phyloP scores from a whole-genome alignment of 2,888 invertebrate genomes.

The Euproctis similis region DNA sequence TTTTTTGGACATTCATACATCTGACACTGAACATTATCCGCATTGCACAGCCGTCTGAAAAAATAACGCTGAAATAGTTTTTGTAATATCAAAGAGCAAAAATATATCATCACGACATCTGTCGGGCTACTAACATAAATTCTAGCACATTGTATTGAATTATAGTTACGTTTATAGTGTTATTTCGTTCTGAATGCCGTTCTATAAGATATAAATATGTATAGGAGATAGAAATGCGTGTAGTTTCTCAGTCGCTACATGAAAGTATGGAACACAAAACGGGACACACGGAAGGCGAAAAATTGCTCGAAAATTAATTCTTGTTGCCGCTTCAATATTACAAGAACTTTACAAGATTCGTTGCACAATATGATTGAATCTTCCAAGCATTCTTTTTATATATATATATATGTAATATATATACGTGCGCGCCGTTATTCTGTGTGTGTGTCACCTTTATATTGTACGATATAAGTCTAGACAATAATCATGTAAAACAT shows the following conservation, averaged over 20 bases:
- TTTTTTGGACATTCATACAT: conserved; percentile 68
- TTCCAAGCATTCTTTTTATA: conserved; percentile 76
- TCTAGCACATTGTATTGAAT: conserved; percentile 30
- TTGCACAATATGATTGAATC: conserved; percentile 74
- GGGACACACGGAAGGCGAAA: conserved; percentile 68
- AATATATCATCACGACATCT: conserved; percentile 15
- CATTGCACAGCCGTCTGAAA: conserved; percentile 72
- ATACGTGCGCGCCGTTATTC: conserved; percentile 52
- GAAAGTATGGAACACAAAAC: conserved; percentile 54
- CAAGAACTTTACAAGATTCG: conserved; percentile 75
- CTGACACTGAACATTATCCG: conserved; percentile 66
- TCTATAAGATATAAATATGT: conserved; percentile 11
- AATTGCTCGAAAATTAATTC: conserved; percentile 63
- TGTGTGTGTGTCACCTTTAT: conserved; percentile 73
- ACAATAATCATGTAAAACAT: too few relatives aligned
- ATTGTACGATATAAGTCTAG: conserved; percentile 58
- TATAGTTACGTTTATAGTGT: conserved; percentile 20
- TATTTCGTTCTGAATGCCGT: conserved; percentile 12
- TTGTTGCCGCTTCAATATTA: conserved; percentile 74
- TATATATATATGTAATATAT: too few relatives aligned
- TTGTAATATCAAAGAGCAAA: conserved; percentile 75
- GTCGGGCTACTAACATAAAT: conserved; percentile 8
- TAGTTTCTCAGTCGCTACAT: conserved; percentile 63
- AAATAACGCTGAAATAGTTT: conserved; percentile 64
- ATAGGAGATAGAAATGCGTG: conserved; percentile 44